Percentiles rank a stretch among this genome's conserved stretches.
These are phyloP conservation scores for Corythornis madagascariensis DNA, from an alignment of 2,113 vertebrate genomes.

Conservation along the genomic window DNA sequence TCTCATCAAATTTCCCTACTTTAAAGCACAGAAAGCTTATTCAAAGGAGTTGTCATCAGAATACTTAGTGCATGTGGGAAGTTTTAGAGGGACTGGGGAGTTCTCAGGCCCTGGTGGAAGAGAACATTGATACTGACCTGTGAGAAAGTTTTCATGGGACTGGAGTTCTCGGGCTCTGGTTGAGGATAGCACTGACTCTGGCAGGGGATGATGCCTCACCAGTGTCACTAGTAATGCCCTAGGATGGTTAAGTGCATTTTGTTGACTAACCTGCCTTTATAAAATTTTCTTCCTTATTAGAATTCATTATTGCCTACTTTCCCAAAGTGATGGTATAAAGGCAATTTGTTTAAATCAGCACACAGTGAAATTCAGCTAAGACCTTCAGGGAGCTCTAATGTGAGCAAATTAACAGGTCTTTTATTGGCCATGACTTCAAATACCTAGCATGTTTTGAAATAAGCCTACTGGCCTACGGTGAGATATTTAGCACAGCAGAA, in stretches of 20 bases:
- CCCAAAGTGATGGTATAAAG: neutral
- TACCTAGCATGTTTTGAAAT: neutral
- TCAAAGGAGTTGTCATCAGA: constrained; percentile 5
- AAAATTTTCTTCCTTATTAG: neutral
- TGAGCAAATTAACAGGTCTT: neutral
- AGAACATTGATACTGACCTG: too few species aligned
- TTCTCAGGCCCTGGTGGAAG: too few species aligned
- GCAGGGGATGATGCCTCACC: neutral
- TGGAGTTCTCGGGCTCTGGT: too few species aligned
- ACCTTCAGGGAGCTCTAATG: neutral
- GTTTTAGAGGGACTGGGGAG: too few species aligned
- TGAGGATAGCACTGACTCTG: too few species aligned
- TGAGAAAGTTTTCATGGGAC: too few species aligned
- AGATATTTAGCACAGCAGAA: neutral
- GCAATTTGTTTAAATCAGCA: neutral
- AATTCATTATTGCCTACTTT: neutral
- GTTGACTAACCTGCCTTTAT: neutral
- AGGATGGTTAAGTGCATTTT: neutral
- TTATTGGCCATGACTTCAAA: neutral
- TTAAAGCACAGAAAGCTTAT: neutral
- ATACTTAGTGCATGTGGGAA: neutral
- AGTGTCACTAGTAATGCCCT: rapidly evolving
- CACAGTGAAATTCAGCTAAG: neutral
- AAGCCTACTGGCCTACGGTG: neutral
- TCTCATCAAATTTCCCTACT: neutral